phyloP scores from a whole-genome alignment of 1,140 invertebrate species.

The Mylabris phalerata region DNA sequence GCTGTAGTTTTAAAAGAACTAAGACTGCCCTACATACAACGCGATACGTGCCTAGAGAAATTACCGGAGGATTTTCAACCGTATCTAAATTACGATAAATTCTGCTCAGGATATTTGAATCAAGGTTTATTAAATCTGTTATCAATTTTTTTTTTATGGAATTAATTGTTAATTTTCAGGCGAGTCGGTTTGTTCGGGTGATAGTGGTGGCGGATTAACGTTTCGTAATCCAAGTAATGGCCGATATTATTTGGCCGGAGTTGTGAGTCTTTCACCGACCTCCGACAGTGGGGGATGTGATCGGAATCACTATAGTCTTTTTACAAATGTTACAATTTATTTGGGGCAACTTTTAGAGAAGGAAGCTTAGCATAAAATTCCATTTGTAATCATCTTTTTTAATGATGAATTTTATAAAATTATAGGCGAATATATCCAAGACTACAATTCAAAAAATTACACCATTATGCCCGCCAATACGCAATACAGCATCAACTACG shows the following conservation, averaged over 20 bases:
- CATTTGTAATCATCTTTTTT: too few relatives aligned
- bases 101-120: slow-evolving; percentile 6
- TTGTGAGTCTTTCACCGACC: slow-evolving; percentile 6
- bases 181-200: background rate
- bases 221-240: background rate
- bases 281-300: background rate
- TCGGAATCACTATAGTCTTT: slow-evolving; percentile 1
- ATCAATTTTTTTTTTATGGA: too few relatives aligned
- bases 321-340: background rate
- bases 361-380: too few relatives aligned
- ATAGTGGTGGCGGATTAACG: background rate
- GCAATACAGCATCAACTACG: too few relatives aligned
- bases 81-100: slow-evolving; percentile 5
- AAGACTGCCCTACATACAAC: background rate
- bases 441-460: too few relatives aligned
- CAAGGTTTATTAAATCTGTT: background rate
- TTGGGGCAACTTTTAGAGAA: too few relatives aligned
- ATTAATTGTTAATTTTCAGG: background rate
- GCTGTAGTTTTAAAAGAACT: slow-evolving; percentile 2
- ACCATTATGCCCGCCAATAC: too few relatives aligned
- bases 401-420: too few relatives aligned
- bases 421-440: too few relatives aligned
- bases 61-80: slow-evolving; percentile 6
- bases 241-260: slow-evolving; percentile 6
- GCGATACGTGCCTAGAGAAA: background rate